Evolutionary conservation across 2,113 vertebrate genomes (phyloP).

Genomic region (Elachura formosa): DNA sequence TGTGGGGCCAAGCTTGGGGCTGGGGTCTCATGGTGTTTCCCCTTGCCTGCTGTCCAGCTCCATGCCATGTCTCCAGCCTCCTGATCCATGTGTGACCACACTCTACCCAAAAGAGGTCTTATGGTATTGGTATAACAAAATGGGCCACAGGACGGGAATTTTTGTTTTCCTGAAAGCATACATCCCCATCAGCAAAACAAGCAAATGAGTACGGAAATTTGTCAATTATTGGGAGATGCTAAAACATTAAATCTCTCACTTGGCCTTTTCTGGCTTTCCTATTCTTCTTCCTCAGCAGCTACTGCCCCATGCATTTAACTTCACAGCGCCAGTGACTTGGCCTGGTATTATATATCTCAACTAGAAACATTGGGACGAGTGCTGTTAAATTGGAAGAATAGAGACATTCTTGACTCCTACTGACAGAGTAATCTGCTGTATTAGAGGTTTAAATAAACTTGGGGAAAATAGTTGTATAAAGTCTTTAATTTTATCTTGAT

Average conservation of each 20-base stretch:
- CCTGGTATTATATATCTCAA: not conserved
- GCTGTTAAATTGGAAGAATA: not conserved
- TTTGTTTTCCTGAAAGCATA: not conserved
- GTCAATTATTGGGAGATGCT: not conserved
- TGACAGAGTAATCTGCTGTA: not conserved
- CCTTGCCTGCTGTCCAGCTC: not conserved
- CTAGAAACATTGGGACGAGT: not conserved
- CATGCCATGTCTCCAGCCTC: not conserved
- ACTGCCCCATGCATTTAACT: not conserved
- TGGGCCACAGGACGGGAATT: not conserved
- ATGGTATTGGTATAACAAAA: not conserved
- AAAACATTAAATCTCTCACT: not conserved
- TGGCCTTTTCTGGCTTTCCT: not conserved
- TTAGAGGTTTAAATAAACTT: not conserved
- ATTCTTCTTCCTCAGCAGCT: not conserved
- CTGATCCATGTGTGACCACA: fast-evolving
- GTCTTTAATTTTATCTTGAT: not conserved
- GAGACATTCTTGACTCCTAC: not conserved
- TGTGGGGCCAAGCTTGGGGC: no score
- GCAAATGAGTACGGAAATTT: not conserved
- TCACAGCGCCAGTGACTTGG: not conserved
- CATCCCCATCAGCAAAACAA: not conserved
- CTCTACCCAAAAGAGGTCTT: not conserved
- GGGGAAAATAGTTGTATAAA: not conserved
- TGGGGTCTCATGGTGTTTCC: fast-evolving